These are phyloP conservation scores for Sarcophaga caerulescens DNA, from an alignment of 2,888 invertebrate species.

Conservation along the genomic window DNA sequence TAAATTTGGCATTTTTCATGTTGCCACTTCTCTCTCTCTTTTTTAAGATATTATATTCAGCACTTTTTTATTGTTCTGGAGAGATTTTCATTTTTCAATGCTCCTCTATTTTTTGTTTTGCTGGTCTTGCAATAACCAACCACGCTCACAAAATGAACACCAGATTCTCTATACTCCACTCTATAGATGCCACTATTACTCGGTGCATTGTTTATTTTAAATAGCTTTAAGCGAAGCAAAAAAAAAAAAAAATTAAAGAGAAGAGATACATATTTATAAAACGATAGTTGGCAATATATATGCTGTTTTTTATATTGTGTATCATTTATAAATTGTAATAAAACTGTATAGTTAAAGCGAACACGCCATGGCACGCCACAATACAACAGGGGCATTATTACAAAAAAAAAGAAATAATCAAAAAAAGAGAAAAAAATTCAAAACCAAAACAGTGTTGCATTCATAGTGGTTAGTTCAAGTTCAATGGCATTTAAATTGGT, in stretches of 20 bases:
- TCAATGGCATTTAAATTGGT: conserved; percentile 74
- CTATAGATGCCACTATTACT: neutral
- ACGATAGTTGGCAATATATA: too few relatives aligned
- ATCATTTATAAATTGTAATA: conserved; percentile 40
- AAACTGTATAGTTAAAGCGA: conserved; percentile 21
- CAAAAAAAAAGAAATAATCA: conserved; percentile 24
- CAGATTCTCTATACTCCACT: conserved; percentile 16
- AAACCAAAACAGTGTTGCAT: conserved; percentile 33
- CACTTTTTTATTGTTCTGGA: conserved; percentile 29
- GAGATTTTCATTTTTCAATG: conserved; percentile 28
- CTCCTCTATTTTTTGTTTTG: conserved; percentile 3
- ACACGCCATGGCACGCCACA: conserved; percentile 5
- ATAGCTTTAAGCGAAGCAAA: conserved; percentile 43
- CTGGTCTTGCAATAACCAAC: conserved; percentile 32
- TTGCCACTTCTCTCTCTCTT: conserved; percentile 45
- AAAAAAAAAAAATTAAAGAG: neutral
- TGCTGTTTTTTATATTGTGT: neutral
- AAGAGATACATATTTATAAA: neutral
- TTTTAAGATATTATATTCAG: conserved; percentile 33
- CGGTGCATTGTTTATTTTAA: conserved; percentile 44
- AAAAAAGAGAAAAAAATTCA: neutral
- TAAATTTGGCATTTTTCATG: conserved; percentile 48
- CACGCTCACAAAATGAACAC: conserved; percentile 50
- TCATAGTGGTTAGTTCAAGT: conserved; percentile 73
- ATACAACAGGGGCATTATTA: conserved; percentile 1